phyloP scores from a whole-genome alignment of 1,140 invertebrate species.

The Zaprionus kolodkinae region DNA sequence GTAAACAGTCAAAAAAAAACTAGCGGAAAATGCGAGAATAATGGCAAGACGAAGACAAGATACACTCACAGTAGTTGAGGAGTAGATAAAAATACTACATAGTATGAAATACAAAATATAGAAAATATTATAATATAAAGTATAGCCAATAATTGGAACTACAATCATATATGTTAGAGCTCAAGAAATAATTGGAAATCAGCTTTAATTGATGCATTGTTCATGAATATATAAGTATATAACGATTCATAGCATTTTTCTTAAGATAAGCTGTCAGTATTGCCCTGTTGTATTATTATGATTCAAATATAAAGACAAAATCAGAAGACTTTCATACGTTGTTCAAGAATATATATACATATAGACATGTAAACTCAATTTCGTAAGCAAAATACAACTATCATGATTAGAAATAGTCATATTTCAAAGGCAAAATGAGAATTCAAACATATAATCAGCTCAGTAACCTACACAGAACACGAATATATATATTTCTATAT shows the following conservation, averaged over 20 bases:
- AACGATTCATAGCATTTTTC: background rate
- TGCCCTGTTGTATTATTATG: too few relatives aligned
- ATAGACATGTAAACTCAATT: background rate
- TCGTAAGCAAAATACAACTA: background rate
- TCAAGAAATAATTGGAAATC: background rate
- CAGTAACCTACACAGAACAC: background rate
- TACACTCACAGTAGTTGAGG: background rate
- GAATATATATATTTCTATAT: background rate
- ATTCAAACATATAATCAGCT: background rate
- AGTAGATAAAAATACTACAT: background rate
- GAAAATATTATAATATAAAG: too few relatives aligned
- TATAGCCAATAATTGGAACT: too few relatives aligned
- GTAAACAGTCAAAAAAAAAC: conserved; percentile 30
- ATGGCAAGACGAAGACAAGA: background rate
- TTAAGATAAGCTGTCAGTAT: too few relatives aligned
- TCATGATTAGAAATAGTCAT: background rate
- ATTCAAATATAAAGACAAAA: too few relatives aligned
- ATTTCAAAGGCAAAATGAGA: background rate
- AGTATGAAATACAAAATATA: background rate
- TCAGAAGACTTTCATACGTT: background rate
- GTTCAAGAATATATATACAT: background rate
- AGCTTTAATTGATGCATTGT: background rate
- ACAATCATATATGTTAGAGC: background rate
- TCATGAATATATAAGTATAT: background rate
- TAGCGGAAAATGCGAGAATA: background rate